Evolutionary conservation across 2,113 vertebrate genomes (phyloP), one percentile per base, ranked within the genome.

Genomic region (Neolamprologus kungweensis): DNA sequence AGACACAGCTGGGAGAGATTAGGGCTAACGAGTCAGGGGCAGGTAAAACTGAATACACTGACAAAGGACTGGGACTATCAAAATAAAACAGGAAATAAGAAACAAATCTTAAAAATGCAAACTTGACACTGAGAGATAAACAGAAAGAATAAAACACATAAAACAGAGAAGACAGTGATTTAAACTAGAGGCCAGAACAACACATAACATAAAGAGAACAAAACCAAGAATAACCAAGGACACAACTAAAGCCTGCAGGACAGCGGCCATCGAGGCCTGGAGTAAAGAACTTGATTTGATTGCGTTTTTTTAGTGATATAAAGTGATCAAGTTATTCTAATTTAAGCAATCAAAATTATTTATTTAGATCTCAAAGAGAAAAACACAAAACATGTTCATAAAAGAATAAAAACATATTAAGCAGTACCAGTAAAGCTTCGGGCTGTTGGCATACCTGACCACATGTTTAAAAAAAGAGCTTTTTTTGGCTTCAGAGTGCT

Each of bases 251-350:
- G 9, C 17, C 58, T 19, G 31, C 58, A 35, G 31, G 31, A 63
- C 58, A 35, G 2, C 2, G 5, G 26, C 14, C 14, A 8, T 1
- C 8, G 4, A 19, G 28, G 9, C 16, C 16, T 23, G 35, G 35
- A 71, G n/a, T 9, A 42, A 42, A 71, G 35, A 42, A 9, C n/a
- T 40, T 40, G 7, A 42, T 21, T 40, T 68, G 1, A 42, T 23
- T 6, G 7, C 0, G 2, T 4, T 14, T 14, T 14, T 14, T 23
- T 71, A 5, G 12, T 68, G n/a, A 23, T 68, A 40, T 40, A 3
- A 71, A 23, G 7, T 4, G 19, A 14, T 40, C 63, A 4, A 23
- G 35, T 71, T 16, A 23, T 23, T 71, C 35, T 6, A 23, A 71
- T 71, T 42, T 16, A 42, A 71, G 63, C 7, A 10, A 16, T 45